Evolutionary conservation across 2,113 vertebrate species (phyloP).

Genomic region (Stigmatopora nigra): DNA sequence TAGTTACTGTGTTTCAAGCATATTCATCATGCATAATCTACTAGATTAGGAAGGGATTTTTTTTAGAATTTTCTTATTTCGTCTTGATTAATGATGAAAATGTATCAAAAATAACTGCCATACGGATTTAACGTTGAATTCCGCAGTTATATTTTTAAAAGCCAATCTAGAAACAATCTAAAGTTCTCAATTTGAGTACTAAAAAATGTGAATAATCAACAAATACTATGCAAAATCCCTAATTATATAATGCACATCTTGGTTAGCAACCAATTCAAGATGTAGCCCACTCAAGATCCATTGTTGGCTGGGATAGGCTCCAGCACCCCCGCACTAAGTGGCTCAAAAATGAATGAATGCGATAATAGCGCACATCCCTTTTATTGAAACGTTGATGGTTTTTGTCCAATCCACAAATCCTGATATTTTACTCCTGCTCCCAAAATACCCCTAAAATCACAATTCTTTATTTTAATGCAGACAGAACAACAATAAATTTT

Average conservation of each 20-base stretch:
- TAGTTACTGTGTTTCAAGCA: no score
- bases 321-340: no score
- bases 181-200: neutral
- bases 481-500: neutral
- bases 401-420: neutral
- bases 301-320: no score
- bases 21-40: neutral
- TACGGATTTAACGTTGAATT: neutral
- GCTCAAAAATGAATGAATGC: neutral
- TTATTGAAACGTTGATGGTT: neutral
- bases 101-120: neutral
- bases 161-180: neutral
- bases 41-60: neutral
- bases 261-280: no score
- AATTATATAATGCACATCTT: neutral
- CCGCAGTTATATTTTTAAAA: neutral
- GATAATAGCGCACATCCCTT: neutral
- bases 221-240: neutral
- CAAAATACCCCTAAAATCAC: neutral
- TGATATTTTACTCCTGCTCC: neutral
- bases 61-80: neutral
- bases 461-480: neutral
- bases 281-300: no score
- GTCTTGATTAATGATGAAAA: neutral
- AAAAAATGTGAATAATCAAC: neutral